Evolutionary conservation across 1,140 invertebrate genomes (phyloP), one percentile per base, ranked within the genome.

Genomic region (Aphelenchoides fujianensis): DNA sequence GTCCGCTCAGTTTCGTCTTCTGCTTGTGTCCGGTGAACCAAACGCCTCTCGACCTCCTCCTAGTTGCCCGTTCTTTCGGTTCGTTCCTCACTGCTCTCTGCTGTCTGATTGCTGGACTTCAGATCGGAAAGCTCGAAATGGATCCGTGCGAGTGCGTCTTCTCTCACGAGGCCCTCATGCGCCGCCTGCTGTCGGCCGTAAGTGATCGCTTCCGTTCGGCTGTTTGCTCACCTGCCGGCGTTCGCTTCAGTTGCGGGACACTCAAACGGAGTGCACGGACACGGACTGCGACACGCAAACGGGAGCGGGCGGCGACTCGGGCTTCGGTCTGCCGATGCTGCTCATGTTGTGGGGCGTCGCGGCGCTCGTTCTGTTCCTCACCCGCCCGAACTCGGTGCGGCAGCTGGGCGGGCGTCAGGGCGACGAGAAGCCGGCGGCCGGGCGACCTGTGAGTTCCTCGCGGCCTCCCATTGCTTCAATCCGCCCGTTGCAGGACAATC

Each of bases 101-200:
- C 12, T 48, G 41, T 48, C 23, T 48, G n/a, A n/a, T n/a, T n/a
- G n/a, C n/a, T n/a, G 12, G 12, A 48, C 23, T 48, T 48, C 41
- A 48, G 41, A 48, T 48, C 23, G 12, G 12, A 48, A 12, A 23
- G 23, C 12, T 48, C 5, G 34, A 59, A 19, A 59, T 59, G 55
- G 55, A 59, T 59, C 55, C 55, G 7, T 59, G 55, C 23, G 55
- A 59, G 23, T 59, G 55, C 55, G 28, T 59, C 27, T 59, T 59
- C 23, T 30, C 27, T 19, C 55, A 59, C 19, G 55, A 59, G 34
- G 55, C 55, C 5, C 23, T 59, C 27, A 59, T 59, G 55, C 5
- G 55, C 5, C 55, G 55, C 19, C 34, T 59, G 34, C 55, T 59
- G 5, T 59, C 55, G 5, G 55, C 55, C 19, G 41, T 48, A 48